Evolutionary conservation across 1,140 invertebrate genomes (phyloP).

Genomic region (Trichonephila inaurata): DNA sequence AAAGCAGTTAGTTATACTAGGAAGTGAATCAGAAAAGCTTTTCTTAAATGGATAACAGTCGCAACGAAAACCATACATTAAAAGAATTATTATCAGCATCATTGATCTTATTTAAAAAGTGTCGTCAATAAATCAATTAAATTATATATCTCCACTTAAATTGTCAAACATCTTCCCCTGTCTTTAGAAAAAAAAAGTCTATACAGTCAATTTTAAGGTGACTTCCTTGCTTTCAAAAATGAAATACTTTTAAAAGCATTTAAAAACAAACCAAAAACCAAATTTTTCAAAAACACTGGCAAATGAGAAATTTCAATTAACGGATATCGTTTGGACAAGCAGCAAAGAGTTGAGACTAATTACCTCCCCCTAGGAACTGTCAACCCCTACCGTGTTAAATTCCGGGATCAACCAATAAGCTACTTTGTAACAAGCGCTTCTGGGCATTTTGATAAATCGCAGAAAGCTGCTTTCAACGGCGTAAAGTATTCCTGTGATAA

Average conservation of each 20-base stretch:
- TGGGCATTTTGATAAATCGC: conserved; percentile 44
- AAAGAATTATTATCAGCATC: no score
- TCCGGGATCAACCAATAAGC: conserved; percentile 12
- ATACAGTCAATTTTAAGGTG: background rate
- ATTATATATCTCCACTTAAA: background rate
- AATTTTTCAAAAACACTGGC: background rate
- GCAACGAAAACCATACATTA: no score
- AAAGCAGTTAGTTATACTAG: no score
- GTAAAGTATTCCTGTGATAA: background rate
- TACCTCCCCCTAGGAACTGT: background rate
- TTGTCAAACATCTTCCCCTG: background rate
- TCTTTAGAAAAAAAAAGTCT: background rate
- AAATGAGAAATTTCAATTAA: conserved; percentile 38
- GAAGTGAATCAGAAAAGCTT: no score
- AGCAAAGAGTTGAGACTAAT: conserved; percentile 32
- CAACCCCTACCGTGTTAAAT: background rate
- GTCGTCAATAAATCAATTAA: background rate
- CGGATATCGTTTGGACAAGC: background rate
- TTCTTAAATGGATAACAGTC: no score
- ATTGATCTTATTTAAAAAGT: no score
- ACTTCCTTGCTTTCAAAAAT: background rate
- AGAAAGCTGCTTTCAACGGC: background rate
- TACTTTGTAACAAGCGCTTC: background rate
- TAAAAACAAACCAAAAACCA: background rate
- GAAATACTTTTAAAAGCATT: background rate